Evolutionary conservation across 2,113 vertebrate genomes (phyloP), one percentile per base, ranked within the genome.

Genomic region (Columbina picui): DNA sequence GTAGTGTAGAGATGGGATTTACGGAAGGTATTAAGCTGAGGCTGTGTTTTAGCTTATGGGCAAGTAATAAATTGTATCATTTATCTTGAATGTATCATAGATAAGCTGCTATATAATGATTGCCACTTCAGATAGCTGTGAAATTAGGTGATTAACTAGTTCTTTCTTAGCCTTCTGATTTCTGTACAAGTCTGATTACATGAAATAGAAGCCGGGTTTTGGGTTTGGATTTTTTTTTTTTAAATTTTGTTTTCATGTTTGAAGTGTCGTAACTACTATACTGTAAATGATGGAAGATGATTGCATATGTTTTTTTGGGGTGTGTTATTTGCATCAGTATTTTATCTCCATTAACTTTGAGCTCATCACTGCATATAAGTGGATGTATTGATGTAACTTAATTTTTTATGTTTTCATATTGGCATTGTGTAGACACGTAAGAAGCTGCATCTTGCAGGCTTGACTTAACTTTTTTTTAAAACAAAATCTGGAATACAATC

Each of bases 21-120:
- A 98, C 96, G 92, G 98, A 98, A 98, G 97, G 98, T 98, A 98
- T 99, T 99, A 98, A 98, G 98, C 98, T 96, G 98, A 99, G 98
- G 98, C 98, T 98, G 98, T 99, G 99, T 99, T 98, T 99, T 99
- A 98, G 99, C 98, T 99, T 99, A 98, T 98, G 98, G 98, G 98
- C 98, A 98, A 99, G 98, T 99, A 99, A 99, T 99, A 99, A 98
- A 98, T 99, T 98, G 98, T 99, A 98, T 99, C 99, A 99, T 99
- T 99, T 99, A 99, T 99, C 99, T 99, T 99, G 99, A 99, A 99
- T 99, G 99, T 99, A 99, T 99, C 98, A 98, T 99, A 99, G 99
- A 99, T 99, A 99, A 99, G 99, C 99, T 99, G 99, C 99, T 99
- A 99, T 99, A 99, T 99, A 99, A 99, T 98, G 98, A 99, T 99